Evolutionary conservation across 1,140 invertebrate genomes (phyloP), one percentile per base, ranked within the genome.

Genomic region (Drosophila pandora): DNA sequence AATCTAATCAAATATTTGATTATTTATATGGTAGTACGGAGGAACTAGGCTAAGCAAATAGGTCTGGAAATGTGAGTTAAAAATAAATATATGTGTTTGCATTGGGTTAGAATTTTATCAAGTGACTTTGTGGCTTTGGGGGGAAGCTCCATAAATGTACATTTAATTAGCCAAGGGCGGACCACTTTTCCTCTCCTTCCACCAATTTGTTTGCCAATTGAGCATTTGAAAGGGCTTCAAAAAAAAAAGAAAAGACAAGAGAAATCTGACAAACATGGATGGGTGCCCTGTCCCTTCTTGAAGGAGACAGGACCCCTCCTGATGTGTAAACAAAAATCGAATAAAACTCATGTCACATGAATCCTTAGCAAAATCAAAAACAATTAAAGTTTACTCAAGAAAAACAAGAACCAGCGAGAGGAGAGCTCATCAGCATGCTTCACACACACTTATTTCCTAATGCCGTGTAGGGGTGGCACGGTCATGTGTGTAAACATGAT

Each of bases 291-390:
- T 10, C 28, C 8, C 13, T 53, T 1, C 21, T 13, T 39, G 37
- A 6, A 30, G 41, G 52, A 57, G 56, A 34, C 25, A 28, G 6
- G 6, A 34, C 10, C 34, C 39, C 53, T 48, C 25, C 41, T 41
- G 53, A 47, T 58, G 48, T 37, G 59, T 25, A 64, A 74, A 64
- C 71, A 74, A 53, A 64, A 64, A 57, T 32, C 32, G 17, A 74
- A 75, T 65, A 67, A 74, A 84, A 76, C 52, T 65, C 79, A 74
- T 77, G 82, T 77, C 82, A 87, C 50, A 82, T 71, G 81, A 87
- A 87, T 87, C 82, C 82, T 87, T 87, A 87, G 50, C 56, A 88
- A 87, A 87, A 87, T 88, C 82, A 87, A 87, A 87, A 87, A 87
- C 82, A 87, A 87, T 87, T 87, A 82, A 87, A 87, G 82, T 87